Evolutionary conservation across 2,797 vertebrate genomes (phyloP).

Genomic region (Leptoclinus maculatus): DNA sequence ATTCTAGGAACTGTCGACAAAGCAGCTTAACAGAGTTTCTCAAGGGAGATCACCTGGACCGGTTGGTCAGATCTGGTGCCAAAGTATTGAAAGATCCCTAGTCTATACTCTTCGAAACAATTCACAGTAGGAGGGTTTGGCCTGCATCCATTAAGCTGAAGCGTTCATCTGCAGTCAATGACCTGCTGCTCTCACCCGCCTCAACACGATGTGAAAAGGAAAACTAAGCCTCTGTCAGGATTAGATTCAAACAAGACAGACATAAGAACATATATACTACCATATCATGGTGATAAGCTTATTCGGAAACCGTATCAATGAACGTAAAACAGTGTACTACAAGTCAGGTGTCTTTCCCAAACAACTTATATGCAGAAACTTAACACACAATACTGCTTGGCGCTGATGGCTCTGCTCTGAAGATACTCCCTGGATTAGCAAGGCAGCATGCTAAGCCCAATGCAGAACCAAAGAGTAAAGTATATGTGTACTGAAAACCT

Average conservation of each 20-base stretch:
- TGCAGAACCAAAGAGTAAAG: not conserved
- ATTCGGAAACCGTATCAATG: not conserved
- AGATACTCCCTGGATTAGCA: not conserved
- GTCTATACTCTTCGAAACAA: slow-evolving; percentile 19
- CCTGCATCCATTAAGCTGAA: slow-evolving; percentile 25
- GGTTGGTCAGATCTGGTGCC: slow-evolving; percentile 37
- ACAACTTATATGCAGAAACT: not conserved
- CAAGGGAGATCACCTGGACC: slow-evolving; percentile 57
- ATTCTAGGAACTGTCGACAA: slow-evolving; percentile 40
- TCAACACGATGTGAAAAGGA: not conserved
- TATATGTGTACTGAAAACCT: not conserved
- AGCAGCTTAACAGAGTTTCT: slow-evolving; percentile 41
- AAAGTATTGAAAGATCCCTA: slow-evolving; percentile 15
- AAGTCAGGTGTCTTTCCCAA: not conserved
- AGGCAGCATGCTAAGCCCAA: too few species aligned
- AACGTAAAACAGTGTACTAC: not conserved
- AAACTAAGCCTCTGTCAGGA: slow-evolving; percentile 9
- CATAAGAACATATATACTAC: not conserved
- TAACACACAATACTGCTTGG: not conserved
- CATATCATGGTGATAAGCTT: not conserved
- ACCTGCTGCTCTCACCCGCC: slow-evolving; percentile 31
- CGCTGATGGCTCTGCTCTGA: not conserved
- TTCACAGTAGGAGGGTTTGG: slow-evolving; percentile 40
- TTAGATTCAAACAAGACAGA: not conserved
- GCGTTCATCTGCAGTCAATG: slow-evolving; percentile 45